These are phyloP conservation scores for Amphiura filiformis DNA, from an alignment of 35 echinoderm and acorn worm species.

Conservation along the genomic window DNA sequence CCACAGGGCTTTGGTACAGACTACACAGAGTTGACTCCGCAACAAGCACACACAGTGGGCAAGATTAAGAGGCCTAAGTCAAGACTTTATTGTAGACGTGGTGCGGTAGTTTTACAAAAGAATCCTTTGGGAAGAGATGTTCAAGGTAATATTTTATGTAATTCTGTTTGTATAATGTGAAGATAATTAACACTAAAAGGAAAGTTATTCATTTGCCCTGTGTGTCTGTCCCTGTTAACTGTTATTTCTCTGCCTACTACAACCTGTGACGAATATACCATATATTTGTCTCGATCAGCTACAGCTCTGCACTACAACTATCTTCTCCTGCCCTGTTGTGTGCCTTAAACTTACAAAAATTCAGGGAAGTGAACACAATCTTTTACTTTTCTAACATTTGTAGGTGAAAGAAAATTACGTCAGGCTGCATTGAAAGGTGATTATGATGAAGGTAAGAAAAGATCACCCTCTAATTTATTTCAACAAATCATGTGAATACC, in stretches of 20 bases:
- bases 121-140: slow-evolving; percentile 45
- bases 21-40: not conserved
- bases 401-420: slow-evolving; percentile 76
- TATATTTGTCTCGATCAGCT: no score
- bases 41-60: not conserved
- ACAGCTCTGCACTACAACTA: no score
- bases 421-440: slow-evolving; percentile 65
- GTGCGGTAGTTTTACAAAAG: slow-evolving; percentile 34
- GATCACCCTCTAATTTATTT: not conserved
- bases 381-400: no score
- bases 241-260: no score
- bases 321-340: no score
- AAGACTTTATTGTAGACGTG: slow-evolving; percentile 37
- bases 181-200: not conserved
- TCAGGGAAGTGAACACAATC: no score
- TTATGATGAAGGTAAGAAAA: slow-evolving; percentile 61
- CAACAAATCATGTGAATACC: not conserved
- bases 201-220: not conserved
- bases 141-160: slow-evolving; percentile 17
- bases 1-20: not conserved
- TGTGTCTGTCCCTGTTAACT: no score
- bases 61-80: slow-evolving; percentile 43
- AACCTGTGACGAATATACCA: no score
- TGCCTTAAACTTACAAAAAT: no score
- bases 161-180: not conserved